A percentile compares a stretch with the other conserved stretches of the same genome.
phyloP scores from a whole-genome alignment of 2,797 vertebrate species.

The Rhabdophis nuchalis region DNA sequence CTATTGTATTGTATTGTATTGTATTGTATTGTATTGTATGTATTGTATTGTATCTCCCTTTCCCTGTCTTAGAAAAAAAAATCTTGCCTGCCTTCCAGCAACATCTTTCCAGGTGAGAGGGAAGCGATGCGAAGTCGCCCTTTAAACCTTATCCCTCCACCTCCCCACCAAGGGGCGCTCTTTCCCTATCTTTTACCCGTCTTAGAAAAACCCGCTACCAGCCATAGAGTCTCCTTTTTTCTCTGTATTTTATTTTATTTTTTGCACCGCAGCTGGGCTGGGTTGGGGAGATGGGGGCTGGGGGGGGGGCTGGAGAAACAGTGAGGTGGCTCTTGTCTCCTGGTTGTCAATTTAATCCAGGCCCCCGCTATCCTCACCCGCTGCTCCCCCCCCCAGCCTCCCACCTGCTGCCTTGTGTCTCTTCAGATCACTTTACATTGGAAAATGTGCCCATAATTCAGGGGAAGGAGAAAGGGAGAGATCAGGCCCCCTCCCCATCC shows the following conservation, averaged over 20 bases:
- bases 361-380: background rate
- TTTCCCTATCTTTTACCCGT: background rate
- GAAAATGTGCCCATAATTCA: background rate
- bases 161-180: background rate
- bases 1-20: too few species aligned
- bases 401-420: background rate
- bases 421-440: slow-evolving; percentile 9
- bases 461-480: background rate
- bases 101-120: too few species aligned
- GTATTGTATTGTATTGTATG: too few species aligned
- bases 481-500: background rate
- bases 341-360: background rate
- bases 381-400: background rate
- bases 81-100: too few species aligned
- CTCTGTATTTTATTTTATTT: background rate
- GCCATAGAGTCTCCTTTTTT: background rate
- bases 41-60: too few species aligned
- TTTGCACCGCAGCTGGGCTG: background rate
- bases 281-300: background rate
- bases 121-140: too few species aligned
- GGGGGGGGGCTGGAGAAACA: background rate
- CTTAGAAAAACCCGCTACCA: background rate
- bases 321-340: background rate
- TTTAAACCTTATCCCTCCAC: background rate
- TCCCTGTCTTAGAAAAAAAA: too few species aligned